A percentile compares a stretch with the other conserved stretches of the same genome.
These are phyloP conservation scores for Catonia carolina DNA, from an alignment of 2,888 invertebrate species.

Conservation along the genomic window DNA sequence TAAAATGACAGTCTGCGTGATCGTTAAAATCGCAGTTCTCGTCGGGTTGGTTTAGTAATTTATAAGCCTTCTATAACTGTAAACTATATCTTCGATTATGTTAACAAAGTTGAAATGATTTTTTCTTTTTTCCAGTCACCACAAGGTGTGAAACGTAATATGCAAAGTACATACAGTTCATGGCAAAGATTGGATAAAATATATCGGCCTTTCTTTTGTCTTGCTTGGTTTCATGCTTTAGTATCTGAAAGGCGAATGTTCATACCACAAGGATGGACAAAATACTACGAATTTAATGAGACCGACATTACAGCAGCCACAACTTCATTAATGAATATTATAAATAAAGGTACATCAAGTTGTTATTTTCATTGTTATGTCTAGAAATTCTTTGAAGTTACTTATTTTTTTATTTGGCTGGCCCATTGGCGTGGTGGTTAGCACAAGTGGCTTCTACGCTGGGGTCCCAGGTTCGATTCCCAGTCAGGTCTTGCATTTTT, in stretches of 20 bases:
- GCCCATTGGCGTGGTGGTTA: too few species aligned
- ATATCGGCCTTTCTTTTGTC: constrained; percentile 58
- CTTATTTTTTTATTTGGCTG: constrained; percentile 3
- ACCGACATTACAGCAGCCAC: constrained; percentile 68
- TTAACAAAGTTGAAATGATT: too few species aligned
- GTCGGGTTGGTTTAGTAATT: too few species aligned
- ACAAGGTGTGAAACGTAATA: constrained; percentile 75
- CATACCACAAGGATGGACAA: constrained; percentile 89
- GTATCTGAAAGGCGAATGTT: constrained; percentile 86
- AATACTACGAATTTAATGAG: constrained; percentile 80
- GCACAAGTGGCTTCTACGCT: too few species aligned
- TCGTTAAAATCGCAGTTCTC: too few species aligned
- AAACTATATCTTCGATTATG: too few species aligned
- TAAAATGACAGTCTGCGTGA: too few species aligned
- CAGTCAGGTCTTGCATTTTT: too few species aligned
- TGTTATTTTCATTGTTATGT: background rate
- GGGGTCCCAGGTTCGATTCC: too few species aligned
- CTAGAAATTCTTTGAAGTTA: background rate
- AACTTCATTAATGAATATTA: constrained; percentile 37
- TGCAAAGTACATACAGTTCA: constrained; percentile 64
- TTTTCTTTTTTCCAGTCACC: constrained; percentile 53
- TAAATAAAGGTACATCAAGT: constrained; percentile 39
- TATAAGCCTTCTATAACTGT: too few species aligned
- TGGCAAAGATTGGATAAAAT: constrained; percentile 50
- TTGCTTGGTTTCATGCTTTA: constrained; percentile 84